A percentile compares a stretch with the other conserved stretches of the same genome.
Conservation (phyloP, 2,888 invertebrate species). For the Athalia circularis region DNA sequence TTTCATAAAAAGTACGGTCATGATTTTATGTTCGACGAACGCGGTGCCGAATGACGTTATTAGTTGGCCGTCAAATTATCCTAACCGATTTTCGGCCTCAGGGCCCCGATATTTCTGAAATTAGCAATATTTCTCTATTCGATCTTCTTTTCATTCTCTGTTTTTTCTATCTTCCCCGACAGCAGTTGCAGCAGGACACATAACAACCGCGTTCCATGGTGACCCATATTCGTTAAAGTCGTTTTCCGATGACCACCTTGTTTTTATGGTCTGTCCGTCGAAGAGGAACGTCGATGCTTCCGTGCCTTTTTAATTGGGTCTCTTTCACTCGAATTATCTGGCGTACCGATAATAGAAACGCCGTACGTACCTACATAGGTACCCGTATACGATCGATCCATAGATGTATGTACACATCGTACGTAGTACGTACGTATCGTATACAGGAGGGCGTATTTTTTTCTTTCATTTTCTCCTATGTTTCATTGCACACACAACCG, state of each 20-base stretch:
- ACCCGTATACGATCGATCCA: background rate
- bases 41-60: too few relatives aligned
- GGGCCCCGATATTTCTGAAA: too few relatives aligned
- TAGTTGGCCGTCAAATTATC: too few relatives aligned
- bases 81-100: too few relatives aligned
- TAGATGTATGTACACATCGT: background rate
- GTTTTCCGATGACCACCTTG: slow-evolving; percentile 35
- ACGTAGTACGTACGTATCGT: too few relatives aligned
- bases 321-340: slow-evolving; percentile 15
- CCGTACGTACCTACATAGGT: background rate
- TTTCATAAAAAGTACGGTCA: background rate
- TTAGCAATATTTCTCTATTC: too few relatives aligned
- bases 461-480: too few relatives aligned
- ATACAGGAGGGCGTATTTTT: too few relatives aligned
- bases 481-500: too few relatives aligned
- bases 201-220: background rate
- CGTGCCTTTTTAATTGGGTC: slow-evolving; percentile 34
- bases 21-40: background rate
- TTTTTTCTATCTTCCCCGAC: background rate
- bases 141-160: too few relatives aligned
- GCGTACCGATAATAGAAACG: slow-evolving; percentile 5
- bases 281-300: slow-evolving; percentile 5
- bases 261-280: slow-evolving; percentile 14
- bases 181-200: background rate
- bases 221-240: slow-evolving; percentile 30